These are phyloP conservation scores for Lutra lutra DNA, from an alignment of 2,797 vertebrate genomes.

Conservation along the genomic window DNA sequence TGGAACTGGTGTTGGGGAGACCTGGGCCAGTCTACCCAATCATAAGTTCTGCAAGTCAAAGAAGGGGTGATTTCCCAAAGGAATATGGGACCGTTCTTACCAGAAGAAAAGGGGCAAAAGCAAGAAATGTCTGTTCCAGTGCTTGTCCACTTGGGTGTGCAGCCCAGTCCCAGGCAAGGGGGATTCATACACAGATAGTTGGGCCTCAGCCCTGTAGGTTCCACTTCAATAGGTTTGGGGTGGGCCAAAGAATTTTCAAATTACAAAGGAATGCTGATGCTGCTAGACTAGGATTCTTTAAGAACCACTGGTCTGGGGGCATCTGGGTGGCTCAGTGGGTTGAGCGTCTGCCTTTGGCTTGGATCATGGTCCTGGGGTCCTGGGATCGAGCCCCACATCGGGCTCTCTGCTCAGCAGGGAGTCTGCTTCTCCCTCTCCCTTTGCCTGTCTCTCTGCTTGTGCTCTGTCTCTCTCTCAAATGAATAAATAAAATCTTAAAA, in stretches of 20 bases:
- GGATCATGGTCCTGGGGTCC: too few relatives aligned
- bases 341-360: too few relatives aligned
- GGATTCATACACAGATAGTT: not conserved
- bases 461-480: too few relatives aligned
- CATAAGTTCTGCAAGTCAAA: not conserved
- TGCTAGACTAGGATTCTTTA: not conserved
- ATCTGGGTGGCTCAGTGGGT: too few relatives aligned
- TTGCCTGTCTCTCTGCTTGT: too few relatives aligned
- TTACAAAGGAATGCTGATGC: not conserved
- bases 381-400: too few relatives aligned
- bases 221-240: not conserved
- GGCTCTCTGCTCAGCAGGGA: too few relatives aligned
- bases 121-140: not conserved
- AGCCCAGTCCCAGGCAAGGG: not conserved
- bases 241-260: not conserved
- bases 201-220: not conserved
- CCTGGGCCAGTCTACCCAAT: not conserved
- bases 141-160: not conserved
- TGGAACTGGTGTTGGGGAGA: not conserved
- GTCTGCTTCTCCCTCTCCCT: too few relatives aligned
- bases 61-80: not conserved
- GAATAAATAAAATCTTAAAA: too few relatives aligned
- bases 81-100: not conserved
- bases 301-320: not conserved
- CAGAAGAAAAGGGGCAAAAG: not conserved